phyloP scores from a whole-genome alignment of 2,888 invertebrate genomes.

The Drosophila paramelanica region DNA sequence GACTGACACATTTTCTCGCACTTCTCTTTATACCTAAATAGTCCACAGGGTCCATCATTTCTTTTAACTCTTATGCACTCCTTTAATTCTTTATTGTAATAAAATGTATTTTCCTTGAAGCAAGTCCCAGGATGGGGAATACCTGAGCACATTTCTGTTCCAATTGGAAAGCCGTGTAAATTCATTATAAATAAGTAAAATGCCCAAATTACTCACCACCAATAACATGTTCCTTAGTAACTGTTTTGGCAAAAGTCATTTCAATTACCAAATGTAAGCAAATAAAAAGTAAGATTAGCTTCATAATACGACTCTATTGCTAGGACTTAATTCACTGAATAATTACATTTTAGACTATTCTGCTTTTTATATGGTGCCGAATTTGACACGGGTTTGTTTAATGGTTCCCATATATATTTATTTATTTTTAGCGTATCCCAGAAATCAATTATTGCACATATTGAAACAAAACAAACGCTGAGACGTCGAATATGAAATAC shows the following conservation, averaged over 20 bases:
- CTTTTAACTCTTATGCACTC: neutral
- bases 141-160: neutral
- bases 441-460: neutral
- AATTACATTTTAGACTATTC: neutral
- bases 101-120: neutral
- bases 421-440: neutral
- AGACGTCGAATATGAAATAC: neutral
- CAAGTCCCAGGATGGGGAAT: neutral
- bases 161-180: neutral
- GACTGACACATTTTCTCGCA: neutral
- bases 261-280: neutral
- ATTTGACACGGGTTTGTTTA: neutral
- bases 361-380: neutral
- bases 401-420: too few species aligned
- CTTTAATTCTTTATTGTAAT: neutral
- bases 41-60: neutral
- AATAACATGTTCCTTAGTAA: neutral
- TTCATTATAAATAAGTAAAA: neutral
- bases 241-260: neutral
- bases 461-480: neutral
- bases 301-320: constrained; percentile 5
- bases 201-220: neutral
- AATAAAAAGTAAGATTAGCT: neutral
- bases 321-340: neutral
- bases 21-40: neutral